phyloP scores from a whole-genome alignment of 1,140 invertebrate genomes.

The Atta cephalotes region DNA sequence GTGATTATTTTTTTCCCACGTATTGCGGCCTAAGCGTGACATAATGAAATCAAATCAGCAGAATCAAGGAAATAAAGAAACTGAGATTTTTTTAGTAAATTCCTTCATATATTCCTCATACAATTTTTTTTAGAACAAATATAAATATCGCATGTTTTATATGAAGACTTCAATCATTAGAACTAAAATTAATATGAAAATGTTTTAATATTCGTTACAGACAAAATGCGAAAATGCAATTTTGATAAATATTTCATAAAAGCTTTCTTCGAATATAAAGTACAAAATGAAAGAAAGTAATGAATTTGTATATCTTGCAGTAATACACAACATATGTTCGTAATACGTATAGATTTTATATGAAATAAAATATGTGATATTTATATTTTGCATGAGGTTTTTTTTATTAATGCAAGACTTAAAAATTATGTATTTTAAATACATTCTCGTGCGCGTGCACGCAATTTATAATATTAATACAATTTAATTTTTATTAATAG shows the following conservation, averaged over 20 bases:
- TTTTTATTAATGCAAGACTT: conserved; percentile 9
- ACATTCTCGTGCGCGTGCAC: background rate
- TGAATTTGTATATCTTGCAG: background rate
- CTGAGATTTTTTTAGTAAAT: conserved; percentile 67
- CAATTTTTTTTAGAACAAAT: conserved; percentile 15
- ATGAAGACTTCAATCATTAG: background rate
- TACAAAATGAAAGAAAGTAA: background rate
- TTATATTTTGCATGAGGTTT: conserved; percentile 9
- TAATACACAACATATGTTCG: background rate
- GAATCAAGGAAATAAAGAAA: conserved; percentile 71
- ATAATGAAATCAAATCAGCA: conserved; percentile 62
- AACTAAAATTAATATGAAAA: background rate
- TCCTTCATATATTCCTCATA: conserved; percentile 42
- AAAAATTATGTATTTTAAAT: conserved; percentile 2
- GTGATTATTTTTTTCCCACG: conserved; percentile 56
- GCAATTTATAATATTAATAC: background rate
- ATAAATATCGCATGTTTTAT: conserved; percentile 36
- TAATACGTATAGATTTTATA: background rate
- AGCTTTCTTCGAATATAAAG: background rate
- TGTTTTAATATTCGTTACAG: background rate
- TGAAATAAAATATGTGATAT: conserved; percentile 41
- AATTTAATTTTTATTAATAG: background rate
- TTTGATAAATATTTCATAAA: background rate
- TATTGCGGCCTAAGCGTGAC: conserved; percentile 51
- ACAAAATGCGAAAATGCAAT: background rate